These are phyloP conservation scores for Bergia sp. DNA, from an alignment of 92 coral and sea anemone genomes.

Conservation along the genomic window DNA sequence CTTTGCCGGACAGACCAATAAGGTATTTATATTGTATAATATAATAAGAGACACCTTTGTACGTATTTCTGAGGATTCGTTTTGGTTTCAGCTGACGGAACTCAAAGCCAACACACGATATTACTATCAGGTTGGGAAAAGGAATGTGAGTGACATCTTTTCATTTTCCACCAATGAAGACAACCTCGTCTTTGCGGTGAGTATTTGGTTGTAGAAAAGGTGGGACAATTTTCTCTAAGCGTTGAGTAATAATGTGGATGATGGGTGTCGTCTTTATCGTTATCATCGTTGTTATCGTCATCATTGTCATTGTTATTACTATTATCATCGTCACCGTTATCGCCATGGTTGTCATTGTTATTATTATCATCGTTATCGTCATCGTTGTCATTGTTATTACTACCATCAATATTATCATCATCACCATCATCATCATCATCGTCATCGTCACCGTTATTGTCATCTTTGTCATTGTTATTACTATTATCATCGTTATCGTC, in stretches of 20 bases:
- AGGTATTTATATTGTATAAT: too few species aligned
- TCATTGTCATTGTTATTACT: too few species aligned
- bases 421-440: neutral
- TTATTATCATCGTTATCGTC: neutral
- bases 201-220: slow-evolving; percentile 14
- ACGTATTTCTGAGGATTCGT: neutral
- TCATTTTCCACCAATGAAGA: slow-evolving; percentile 71
- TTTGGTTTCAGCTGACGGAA: slow-evolving; percentile 68
- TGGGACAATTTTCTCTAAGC: neutral
- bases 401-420: neutral
- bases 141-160: slow-evolving; percentile 64
- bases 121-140: slow-evolving; percentile 78
- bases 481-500: neutral
- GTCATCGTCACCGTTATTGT: neutral
- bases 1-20: too few species aligned
- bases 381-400: neutral
- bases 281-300: neutral
- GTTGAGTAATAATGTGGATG: neutral
- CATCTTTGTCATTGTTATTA: neutral
- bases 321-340: neutral
- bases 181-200: slow-evolving; percentile 75
- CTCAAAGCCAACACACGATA: slow-evolving; percentile 65
- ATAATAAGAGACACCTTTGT: too few species aligned
- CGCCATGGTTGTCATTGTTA: neutral
- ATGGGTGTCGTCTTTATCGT: neutral